These are phyloP conservation scores for Chunga burmeisteri DNA, from an alignment of 2,113 vertebrate species.

Conservation along the genomic window DNA sequence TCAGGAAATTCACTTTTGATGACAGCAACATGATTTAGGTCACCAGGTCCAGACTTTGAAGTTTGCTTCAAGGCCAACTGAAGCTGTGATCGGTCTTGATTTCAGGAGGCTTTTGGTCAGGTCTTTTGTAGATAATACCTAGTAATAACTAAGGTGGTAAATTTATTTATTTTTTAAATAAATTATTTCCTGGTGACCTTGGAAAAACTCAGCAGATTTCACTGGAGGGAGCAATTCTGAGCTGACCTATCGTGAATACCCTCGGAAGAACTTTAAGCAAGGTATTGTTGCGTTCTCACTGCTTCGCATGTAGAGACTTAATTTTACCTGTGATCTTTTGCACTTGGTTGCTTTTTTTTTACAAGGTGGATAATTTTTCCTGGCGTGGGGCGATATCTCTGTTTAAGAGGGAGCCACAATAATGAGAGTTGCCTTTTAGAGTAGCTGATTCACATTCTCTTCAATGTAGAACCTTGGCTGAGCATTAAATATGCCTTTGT, in stretches of 20 bases:
- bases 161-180: not conserved
- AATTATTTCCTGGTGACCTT: not conserved
- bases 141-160: not conserved
- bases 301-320: not conserved
- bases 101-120: not conserved
- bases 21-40: not conserved
- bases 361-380: not conserved
- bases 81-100: not conserved
- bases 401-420: not conserved
- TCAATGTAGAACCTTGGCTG: not conserved
- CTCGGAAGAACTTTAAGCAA: not conserved
- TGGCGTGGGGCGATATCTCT: not conserved
- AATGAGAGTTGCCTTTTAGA: not conserved
- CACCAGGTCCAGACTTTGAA: not conserved
- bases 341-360: not conserved
- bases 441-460: not conserved
- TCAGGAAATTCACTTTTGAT: not conserved
- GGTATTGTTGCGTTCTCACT: not conserved
- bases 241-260: not conserved
- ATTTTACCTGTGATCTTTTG: not conserved
- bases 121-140: not conserved
- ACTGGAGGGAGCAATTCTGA: not conserved
- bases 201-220: not conserved
- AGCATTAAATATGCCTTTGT: not conserved
- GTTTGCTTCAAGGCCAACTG: not conserved